Conservation (phyloP, 23 tunicate genomes). For the Styela clava region DNA sequence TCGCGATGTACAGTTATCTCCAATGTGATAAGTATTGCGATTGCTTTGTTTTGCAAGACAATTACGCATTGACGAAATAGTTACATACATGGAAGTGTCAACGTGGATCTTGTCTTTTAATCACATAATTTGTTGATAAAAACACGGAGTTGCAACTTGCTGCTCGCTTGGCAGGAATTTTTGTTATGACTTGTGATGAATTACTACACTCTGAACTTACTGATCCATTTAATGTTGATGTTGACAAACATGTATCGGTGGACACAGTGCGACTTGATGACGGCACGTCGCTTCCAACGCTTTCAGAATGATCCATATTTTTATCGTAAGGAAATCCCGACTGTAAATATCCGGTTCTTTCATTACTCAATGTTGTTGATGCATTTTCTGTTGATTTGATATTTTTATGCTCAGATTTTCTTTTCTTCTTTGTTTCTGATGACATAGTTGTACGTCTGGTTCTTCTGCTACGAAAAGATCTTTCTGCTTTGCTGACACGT, state of each 20-base stretch:
- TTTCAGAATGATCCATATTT: background rate
- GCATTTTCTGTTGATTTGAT: background rate
- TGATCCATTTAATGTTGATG: background rate
- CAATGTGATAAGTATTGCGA: too few relatives aligned
- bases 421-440: background rate
- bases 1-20: too few relatives aligned
- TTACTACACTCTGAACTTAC: background rate
- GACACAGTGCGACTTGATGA: conserved; percentile 1
- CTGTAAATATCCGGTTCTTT: background rate
- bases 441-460: background rate
- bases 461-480: background rate
- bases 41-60: too few relatives aligned
- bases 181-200: background rate
- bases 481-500: conserved; percentile 1
- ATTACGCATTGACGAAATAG: too few relatives aligned
- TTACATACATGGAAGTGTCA: too few relatives aligned
- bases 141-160: background rate
- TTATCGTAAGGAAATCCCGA: background rate
- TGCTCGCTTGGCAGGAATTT: background rate
- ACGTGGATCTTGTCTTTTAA: background rate
- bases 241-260: background rate
- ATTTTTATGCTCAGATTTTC: background rate
- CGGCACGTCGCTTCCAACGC: background rate
- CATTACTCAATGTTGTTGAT: background rate
- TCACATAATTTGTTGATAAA: background rate